Percentiles rank a stretch among this genome's conserved stretches.
Evolutionary conservation across 2,888 invertebrate genomes (phyloP).

Genomic region (Amorpha juglandis): DNA sequence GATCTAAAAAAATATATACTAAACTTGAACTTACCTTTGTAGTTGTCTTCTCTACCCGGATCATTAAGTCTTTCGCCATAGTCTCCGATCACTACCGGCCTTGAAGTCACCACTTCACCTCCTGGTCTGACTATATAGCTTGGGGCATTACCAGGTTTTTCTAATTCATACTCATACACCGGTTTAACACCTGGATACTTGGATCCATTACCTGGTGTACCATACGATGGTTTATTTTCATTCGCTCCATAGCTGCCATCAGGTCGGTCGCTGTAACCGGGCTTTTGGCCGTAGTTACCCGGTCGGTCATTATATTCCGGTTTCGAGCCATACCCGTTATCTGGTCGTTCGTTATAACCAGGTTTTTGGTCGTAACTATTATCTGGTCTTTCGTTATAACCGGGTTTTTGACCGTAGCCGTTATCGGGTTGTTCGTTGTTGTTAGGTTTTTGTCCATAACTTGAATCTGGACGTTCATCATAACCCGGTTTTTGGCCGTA

Average conservation of each 20-base stretch:
- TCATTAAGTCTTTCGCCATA: constrained; percentile 52
- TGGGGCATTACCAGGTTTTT: constrained; percentile 61
- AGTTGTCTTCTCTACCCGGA: constrained; percentile 53
- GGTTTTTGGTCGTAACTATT: constrained; percentile 22
- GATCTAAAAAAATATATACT: background rate
- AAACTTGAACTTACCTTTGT: constrained; percentile 62
- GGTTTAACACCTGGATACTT: constrained; percentile 59
- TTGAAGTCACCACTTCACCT: constrained; percentile 68
- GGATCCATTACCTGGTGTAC: constrained; percentile 10
- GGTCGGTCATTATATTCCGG: constrained; percentile 22
- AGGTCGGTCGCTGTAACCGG: constrained; percentile 26
- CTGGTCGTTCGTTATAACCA: constrained; percentile 23
- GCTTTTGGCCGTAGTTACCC: constrained; percentile 15
- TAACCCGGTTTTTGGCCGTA: constrained; percentile 26
- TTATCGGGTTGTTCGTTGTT: constrained; percentile 19
- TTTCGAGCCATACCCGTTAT: constrained; percentile 6
- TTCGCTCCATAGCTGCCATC: constrained; percentile 20
- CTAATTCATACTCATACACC: constrained; percentile 70
- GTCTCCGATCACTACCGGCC: constrained; percentile 65
- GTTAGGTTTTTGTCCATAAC: constrained; percentile 27
- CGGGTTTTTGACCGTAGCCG: constrained; percentile 24
- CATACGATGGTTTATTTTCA: background rate
- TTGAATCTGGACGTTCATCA: constrained; percentile 16
- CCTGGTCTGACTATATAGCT: constrained; percentile 63
- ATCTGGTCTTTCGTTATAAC: constrained; percentile 5